phyloP scores from a whole-genome alignment of 2,797 vertebrate species.

The Yasuhikotakia modesta region DNA sequence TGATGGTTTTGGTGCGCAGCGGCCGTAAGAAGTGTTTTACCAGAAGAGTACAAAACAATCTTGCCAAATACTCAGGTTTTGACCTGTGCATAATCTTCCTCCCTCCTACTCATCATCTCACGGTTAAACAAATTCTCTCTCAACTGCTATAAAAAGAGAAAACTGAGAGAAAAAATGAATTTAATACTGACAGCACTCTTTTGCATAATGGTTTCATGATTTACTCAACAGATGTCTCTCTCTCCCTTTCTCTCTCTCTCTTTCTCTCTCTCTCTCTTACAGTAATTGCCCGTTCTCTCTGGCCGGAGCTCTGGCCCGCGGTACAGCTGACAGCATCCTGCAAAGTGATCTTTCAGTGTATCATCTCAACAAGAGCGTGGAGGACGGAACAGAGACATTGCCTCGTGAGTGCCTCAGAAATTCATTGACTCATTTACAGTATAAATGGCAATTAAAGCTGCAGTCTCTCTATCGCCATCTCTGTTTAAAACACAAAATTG shows the following conservation, averaged over 20 bases:
- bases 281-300: conserved; percentile 90
- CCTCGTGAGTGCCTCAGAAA: conserved; percentile 83
- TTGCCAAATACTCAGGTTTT: conserved; percentile 13
- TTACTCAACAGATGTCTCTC: conserved; percentile 3
- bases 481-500: no score
- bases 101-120: conserved; percentile 22
- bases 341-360: conserved; percentile 89
- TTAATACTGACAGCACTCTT: conserved; percentile 10
- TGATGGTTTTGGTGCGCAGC: not conserved
- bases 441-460: not conserved
- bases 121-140: not conserved
- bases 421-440: not conserved
- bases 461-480: not conserved
- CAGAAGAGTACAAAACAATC: not conserved
- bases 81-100: conserved; percentile 19
- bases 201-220: conserved; percentile 20
- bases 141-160: conserved; percentile 6
- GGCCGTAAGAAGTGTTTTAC: not conserved
- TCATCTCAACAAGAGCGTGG: conserved; percentile 81
- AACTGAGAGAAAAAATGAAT: not conserved
- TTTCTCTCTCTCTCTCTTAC: conserved; percentile 45
- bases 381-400: conserved; percentile 86
- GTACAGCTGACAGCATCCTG: conserved; percentile 89
- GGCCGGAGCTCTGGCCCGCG: conserved; percentile 92
- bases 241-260: not conserved